These are phyloP conservation scores for Perizoma affinitatum DNA, from an alignment of 2,888 invertebrate species.

Conservation along the genomic window DNA sequence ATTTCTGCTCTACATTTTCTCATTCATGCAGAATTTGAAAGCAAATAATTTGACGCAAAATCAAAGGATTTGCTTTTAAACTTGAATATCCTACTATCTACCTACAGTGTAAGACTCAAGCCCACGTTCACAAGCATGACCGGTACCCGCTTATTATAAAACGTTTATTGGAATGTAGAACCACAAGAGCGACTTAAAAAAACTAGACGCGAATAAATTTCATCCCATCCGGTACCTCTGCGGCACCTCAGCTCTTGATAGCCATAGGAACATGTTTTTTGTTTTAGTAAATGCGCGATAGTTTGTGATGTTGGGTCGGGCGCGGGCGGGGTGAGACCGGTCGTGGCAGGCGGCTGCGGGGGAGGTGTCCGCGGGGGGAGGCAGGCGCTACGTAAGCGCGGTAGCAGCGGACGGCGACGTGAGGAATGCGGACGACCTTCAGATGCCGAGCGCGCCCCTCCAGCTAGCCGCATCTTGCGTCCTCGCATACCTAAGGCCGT, in stretches of 20 bases:
- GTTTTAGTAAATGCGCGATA: conserved; percentile 81
- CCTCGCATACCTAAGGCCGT: conserved; percentile 81
- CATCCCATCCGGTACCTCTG: conserved; percentile 81
- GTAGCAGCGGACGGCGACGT: conserved; percentile 83
- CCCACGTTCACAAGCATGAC: conserved; percentile 25
- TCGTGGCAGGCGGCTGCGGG: conserved; percentile 55
- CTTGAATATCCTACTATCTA: background rate
- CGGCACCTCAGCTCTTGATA: conserved; percentile 77
- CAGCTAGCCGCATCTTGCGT: conserved; percentile 81
- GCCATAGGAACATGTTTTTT: conserved; percentile 81
- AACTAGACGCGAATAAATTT: conserved; percentile 81
- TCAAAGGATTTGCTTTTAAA: background rate
- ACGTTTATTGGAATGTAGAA: conserved; percentile 72
- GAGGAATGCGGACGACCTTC: conserved; percentile 84
- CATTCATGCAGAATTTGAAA: conserved; percentile 1
- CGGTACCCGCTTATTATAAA: conserved; percentile 53
- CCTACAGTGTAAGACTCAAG: conserved; percentile 12
- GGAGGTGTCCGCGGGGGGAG: conserved; percentile 45
- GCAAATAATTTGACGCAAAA: background rate
- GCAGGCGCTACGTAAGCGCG: conserved; percentile 83
- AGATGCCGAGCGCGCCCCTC: conserved; percentile 82
- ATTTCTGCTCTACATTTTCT: conserved; percentile 4
- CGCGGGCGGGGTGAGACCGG: conserved; percentile 67
- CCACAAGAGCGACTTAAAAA: conserved; percentile 68
- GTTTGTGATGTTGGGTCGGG: conserved; percentile 74